phyloP scores from a whole-genome alignment of 2,113 vertebrate genomes.

The Pseudorectes ferrugineus region DNA sequence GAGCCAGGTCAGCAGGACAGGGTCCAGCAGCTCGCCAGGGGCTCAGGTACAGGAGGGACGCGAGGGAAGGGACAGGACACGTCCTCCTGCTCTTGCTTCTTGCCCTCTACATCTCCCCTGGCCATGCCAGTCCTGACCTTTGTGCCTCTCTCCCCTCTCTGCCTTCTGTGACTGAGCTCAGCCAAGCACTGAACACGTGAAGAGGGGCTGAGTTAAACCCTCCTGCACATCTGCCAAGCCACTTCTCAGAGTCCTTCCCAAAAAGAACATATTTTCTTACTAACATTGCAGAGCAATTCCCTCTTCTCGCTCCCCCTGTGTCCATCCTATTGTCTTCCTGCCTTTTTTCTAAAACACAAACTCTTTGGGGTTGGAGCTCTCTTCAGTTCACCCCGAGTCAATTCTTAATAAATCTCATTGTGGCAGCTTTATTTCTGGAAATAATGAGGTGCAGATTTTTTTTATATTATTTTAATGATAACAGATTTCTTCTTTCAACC shows the following conservation, averaged over 20 bases:
- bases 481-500: constrained; percentile 19
- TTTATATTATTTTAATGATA: not conserved
- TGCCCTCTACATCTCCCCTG: no score
- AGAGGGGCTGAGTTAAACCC: not conserved
- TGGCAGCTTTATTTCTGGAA: constrained; percentile 18
- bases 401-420: not conserved
- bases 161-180: not conserved
- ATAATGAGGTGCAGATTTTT: constrained; percentile 4
- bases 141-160: not conserved
- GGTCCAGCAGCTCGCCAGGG: not conserved
- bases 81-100: rapidly evolving
- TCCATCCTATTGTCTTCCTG: constrained; percentile 19
- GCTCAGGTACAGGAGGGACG: not conserved
- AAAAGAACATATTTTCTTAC: not conserved
- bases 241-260: not conserved
- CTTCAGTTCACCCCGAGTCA: not conserved
- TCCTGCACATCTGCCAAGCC: not conserved
- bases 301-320: not conserved
- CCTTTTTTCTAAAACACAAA: not conserved
- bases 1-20: not conserved
- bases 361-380: not conserved
- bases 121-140: not conserved
- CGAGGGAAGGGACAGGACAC: rapidly evolving
- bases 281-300: not conserved
- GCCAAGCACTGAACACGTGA: not conserved